A percentile compares a stretch with the other conserved stretches of the same genome.
These are phyloP conservation scores for Bergia sp. DNA, from an alignment of 92 coral and sea anemone genomes.

Conservation along the genomic window DNA sequence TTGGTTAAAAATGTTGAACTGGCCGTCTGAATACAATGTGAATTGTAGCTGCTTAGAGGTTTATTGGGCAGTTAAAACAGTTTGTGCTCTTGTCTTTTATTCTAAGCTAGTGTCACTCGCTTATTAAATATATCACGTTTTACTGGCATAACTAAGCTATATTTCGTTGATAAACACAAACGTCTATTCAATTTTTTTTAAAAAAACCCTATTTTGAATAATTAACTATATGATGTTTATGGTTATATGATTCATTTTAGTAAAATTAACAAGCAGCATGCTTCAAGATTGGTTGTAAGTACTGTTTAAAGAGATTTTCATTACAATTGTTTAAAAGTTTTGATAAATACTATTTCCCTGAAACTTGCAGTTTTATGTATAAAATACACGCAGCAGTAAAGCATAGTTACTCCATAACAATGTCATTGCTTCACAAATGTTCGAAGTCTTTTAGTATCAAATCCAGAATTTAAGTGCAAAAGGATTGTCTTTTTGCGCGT, in stretches of 20 bases:
- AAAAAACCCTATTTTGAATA: too few species aligned
- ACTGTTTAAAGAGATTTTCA: background rate
- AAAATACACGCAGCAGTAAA: background rate
- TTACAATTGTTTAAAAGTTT: too few species aligned
- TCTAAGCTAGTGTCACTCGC: too few species aligned
- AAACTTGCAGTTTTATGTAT: too few species aligned
- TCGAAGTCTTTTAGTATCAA: slow-evolving; percentile 21
- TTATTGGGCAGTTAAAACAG: background rate
- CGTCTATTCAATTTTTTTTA: background rate
- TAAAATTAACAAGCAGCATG: background rate
- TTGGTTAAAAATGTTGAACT: background rate
- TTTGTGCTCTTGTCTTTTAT: too few species aligned
- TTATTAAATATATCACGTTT: too few species aligned
- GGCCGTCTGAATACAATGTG: too few species aligned
- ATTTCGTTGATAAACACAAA: too few species aligned
- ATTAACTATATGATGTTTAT: background rate
- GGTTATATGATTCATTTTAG: too few species aligned
- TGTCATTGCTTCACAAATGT: background rate
- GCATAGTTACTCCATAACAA: too few species aligned
- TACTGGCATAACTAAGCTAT: too few species aligned
- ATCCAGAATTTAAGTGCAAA: slow-evolving; percentile 39
- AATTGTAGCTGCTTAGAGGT: too few species aligned
- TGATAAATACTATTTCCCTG: background rate
- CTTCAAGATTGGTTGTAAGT: background rate
- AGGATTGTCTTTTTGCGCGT: slow-evolving; percentile 11